phyloP scores from a whole-genome alignment of 2,797 vertebrate genomes.

The Cossypha dichroa region DNA sequence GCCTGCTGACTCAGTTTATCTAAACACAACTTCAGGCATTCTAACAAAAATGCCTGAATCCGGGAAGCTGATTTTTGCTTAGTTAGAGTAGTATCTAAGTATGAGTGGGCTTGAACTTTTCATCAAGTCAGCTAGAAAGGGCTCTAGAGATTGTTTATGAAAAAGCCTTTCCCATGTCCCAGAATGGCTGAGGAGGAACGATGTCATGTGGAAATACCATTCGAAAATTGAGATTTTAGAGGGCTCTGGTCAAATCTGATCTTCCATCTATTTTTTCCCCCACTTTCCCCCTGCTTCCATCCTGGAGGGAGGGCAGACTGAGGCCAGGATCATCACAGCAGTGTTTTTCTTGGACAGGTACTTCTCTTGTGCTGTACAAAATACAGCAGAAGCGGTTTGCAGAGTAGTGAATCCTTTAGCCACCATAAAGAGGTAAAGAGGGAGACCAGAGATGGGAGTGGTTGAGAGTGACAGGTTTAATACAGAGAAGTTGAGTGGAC shows the following conservation, averaged over 20 bases:
- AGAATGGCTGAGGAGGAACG: neutral
- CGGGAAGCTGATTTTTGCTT: neutral
- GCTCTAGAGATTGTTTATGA: neutral
- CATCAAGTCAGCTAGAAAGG: neutral
- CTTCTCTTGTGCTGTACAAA: neutral
- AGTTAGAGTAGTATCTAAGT: neutral
- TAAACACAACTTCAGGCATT: neutral
- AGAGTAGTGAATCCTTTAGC: neutral
- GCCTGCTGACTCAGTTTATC: neutral
- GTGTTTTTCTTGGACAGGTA: neutral
- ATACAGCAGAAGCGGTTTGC: neutral
- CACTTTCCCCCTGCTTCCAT: neutral
- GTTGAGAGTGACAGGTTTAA: neutral
- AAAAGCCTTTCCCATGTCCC: neutral
- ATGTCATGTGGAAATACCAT: neutral
- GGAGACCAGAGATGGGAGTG: neutral
- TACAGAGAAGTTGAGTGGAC: neutral
- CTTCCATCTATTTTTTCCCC: neutral
- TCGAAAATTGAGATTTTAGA: fast-evolving
- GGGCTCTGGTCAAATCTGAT: neutral
- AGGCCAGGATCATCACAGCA: neutral
- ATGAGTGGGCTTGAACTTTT: neutral
- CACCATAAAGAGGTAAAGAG: neutral
- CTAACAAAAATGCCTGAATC: neutral
- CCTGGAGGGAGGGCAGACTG: neutral